Evolutionary conservation across 2,888 invertebrate species (phyloP), one percentile per base, ranked within the genome.

Genomic region (Agrilus mali): DNA sequence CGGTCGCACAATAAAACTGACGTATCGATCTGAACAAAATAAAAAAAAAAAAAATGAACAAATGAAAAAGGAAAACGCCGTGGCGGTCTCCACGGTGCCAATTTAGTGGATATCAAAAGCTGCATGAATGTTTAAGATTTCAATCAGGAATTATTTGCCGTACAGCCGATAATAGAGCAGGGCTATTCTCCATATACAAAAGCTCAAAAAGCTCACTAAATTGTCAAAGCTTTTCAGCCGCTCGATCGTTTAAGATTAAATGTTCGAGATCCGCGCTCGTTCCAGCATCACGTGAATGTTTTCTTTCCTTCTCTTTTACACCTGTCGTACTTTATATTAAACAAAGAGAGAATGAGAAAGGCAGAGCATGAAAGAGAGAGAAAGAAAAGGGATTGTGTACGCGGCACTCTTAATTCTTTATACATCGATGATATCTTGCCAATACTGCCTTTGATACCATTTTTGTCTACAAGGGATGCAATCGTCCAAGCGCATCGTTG

Each of bases 381-480:
- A 41, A 20, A 44, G 42, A 43, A 35, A 41, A 38, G 39, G 35
- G 22, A 42, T 47, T 45, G 45, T 47, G 45, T 45, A 45, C 47
- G 42, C 8, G 10, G 27, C 27, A 5, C 27, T 10, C 27, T 27
- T 27, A 27, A 27, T 27, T 27, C 27, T 27, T 27, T 27, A 27
- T 27, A 47, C 45, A 47, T 37, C 43, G 22, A 43, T 44, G 40
- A 47, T 45, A 45, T 43, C 42, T 47, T 40, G 47, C 33, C 37
- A 45, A 47, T 45, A 44, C 38, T 42, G 36, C 43, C 47, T 47
- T 47, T 47, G 47, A 47, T 47, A 47, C 41, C 45, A 45, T 45
- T 47, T 47, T 47, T 47, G 42, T 47, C 40, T 47, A 40, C 38
- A 47, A 27, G 43, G 43, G 43, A 39, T 38, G 37, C 32, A 41